Percentiles rank a stretch among this genome's conserved stretches.
Conservation (phyloP, 1,140 invertebrate genomes). For the Nautilus pompilius region DNA sequence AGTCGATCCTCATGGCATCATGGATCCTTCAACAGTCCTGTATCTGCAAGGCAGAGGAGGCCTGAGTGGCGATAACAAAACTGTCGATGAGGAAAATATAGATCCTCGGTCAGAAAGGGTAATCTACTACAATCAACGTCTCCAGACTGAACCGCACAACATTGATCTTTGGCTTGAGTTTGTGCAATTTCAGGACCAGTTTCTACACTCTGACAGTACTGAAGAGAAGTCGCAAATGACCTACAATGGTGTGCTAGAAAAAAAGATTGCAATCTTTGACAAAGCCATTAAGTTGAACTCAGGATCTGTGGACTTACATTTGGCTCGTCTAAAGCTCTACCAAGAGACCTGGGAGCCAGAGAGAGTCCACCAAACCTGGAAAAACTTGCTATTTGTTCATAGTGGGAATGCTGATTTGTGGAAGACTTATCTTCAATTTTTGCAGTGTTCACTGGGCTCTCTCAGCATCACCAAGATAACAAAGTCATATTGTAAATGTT, state of each 20-base stretch:
- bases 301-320: constrained; percentile 44
- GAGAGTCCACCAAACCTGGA: constrained; percentile 53
- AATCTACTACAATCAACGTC: constrained; percentile 48
- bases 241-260: constrained; percentile 50
- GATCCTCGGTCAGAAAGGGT: constrained; percentile 32
- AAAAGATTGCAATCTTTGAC: constrained; percentile 56
- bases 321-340: constrained; percentile 51
- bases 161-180: constrained; percentile 57
- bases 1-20: constrained; percentile 7
- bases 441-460: constrained; percentile 47
- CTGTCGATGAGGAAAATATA: constrained; percentile 2
- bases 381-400: constrained; percentile 54
- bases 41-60: constrained; percentile 34
- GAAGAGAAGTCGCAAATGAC: background rate
- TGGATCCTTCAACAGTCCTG: constrained; percentile 27
- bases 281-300: constrained; percentile 57
- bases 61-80: background rate
- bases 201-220: constrained; percentile 12
- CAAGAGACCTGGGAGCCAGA: constrained; percentile 46
- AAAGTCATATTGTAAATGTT: constrained; percentile 52
- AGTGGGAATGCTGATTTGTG: constrained; percentile 53
- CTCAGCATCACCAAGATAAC: constrained; percentile 48
- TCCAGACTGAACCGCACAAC: constrained; percentile 50
- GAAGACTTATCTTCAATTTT: constrained; percentile 52
- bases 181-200: constrained; percentile 55